These are phyloP conservation scores for Catharus ustulatus DNA, from an alignment of 2,797 vertebrate genomes.

Conservation along the genomic window DNA sequence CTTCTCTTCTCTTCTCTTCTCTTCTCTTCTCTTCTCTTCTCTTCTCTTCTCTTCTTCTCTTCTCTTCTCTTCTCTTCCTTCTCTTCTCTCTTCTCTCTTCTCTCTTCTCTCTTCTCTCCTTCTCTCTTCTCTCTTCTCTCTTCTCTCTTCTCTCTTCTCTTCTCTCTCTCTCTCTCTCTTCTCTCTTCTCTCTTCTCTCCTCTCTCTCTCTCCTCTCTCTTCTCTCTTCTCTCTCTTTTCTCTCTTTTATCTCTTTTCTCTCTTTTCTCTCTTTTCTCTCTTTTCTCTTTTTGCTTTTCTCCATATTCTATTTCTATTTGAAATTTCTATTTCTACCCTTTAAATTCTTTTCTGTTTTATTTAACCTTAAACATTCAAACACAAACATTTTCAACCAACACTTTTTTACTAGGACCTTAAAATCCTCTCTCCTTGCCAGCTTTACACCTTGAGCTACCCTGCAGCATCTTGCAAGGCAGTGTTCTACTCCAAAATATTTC, in stretches of 20 bases:
- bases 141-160: background rate
- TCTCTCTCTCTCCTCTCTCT: background rate
- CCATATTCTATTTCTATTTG: background rate
- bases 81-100: background rate
- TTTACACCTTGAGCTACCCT: background rate
- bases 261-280: background rate
- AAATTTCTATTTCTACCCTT: background rate
- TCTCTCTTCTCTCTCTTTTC: background rate
- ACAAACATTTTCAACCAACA: background rate
- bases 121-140: too few species aligned
- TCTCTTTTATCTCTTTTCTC: background rate
- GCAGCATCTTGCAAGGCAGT: background rate
- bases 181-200: background rate
- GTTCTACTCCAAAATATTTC: background rate
- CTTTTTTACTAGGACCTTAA: background rate
- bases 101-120: too few species aligned
- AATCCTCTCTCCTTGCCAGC: background rate
- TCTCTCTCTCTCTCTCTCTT: background rate
- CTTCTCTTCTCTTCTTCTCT: background rate
- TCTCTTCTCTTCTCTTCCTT: background rate
- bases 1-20: background rate
- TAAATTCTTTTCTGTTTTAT: background rate
- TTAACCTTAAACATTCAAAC: background rate
- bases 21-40: background rate
- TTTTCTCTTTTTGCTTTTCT: too few species aligned